Base-by-base conservation (phyloP, 2,113 vertebrate species). In the Dicaeum eximium region DNA sequence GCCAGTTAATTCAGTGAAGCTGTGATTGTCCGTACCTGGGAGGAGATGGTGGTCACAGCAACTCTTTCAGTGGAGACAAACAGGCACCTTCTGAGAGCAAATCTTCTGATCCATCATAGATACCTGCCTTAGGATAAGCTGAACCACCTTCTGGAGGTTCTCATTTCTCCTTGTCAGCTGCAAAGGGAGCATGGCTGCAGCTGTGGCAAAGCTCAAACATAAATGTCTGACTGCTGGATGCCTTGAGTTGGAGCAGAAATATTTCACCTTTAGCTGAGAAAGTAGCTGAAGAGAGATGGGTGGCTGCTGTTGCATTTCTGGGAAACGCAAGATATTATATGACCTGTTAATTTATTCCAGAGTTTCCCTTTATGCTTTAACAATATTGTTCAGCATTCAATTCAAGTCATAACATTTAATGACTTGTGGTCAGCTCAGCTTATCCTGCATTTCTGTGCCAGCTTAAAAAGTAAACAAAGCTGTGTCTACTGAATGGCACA, bases 371-470 rank as follows among this genome's bases (percentile, higher is more conserved):
- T 94, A 97, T 83, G 56, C 79, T 90, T 93, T 94, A 94, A 96
- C 95, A 97, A 97, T 96, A 93, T 73, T 53, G 85, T 80, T 96
- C 94, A 96, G 87, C 81, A 92, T 96, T 87, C 88, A 96, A 70
- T 86, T 93, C 80, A 91, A 96, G 73, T 81, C 56, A 58, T 78
- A 93, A 92, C 11, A 25, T 64, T 80, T 77, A 93, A 95, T 91
- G 85, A 67, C 54, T 75, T 94, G 84, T 85, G 95, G 89, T 95
- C 89, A 90, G 78, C 66, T 86, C 56, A 79, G 90, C 31, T 64
- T 40, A 71, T 82, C 93, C 88, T 64, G n/a, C 27, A 48, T 75
- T 87, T 92, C 79, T 84, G 31, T 57, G 90, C 81, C 85, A 83
- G 48, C n/a, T 81, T 91, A 84, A 95, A 81, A 91, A 92, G 93